A percentile compares a stretch with the other conserved stretches of the same genome.
These are phyloP conservation scores for Proterorhinus semilunaris DNA, from an alignment of 2,113 vertebrate genomes.

Conservation along the genomic window DNA sequence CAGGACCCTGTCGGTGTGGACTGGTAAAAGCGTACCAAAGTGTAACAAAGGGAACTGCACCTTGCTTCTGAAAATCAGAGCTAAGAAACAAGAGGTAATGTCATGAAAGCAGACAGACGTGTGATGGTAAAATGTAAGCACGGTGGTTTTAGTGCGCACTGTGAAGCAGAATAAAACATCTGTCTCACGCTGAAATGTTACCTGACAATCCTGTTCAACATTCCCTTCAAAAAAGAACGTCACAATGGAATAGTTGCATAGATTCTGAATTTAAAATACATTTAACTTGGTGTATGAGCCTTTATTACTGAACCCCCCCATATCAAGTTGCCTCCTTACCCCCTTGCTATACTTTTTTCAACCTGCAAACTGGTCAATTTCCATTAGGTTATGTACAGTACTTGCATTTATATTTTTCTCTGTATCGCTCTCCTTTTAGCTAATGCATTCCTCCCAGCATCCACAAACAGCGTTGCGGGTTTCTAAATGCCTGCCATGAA, in stretches of 20 bases:
- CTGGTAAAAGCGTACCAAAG: slow-evolving; percentile 17
- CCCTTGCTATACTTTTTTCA: no score
- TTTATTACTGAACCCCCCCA: no score
- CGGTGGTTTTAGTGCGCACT: background rate
- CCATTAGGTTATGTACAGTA: no score
- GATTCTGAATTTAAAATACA: no score
- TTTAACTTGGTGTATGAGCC: no score
- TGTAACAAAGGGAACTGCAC: slow-evolving; percentile 24
- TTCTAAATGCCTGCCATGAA: slow-evolving; percentile 20
- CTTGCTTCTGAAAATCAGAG: slow-evolving; percentile 3
- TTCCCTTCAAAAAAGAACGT: no score
- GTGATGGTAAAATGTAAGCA: background rate
- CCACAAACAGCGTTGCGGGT: slow-evolving; percentile 1
- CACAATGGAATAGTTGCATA: no score
- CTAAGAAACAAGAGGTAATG: slow-evolving; percentile 10
- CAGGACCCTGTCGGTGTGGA: slow-evolving; percentile 14
- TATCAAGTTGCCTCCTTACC: no score
- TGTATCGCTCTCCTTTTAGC: no score
- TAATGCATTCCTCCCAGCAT: background rate
- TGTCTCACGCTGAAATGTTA: background rate
- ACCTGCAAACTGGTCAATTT: no score
- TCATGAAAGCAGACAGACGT: background rate
- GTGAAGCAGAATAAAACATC: background rate
- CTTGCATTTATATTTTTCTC: no score
- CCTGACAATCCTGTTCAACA: no score